phyloP scores from a whole-genome alignment of 2,113 vertebrate genomes.

The Sitta europaea region DNA sequence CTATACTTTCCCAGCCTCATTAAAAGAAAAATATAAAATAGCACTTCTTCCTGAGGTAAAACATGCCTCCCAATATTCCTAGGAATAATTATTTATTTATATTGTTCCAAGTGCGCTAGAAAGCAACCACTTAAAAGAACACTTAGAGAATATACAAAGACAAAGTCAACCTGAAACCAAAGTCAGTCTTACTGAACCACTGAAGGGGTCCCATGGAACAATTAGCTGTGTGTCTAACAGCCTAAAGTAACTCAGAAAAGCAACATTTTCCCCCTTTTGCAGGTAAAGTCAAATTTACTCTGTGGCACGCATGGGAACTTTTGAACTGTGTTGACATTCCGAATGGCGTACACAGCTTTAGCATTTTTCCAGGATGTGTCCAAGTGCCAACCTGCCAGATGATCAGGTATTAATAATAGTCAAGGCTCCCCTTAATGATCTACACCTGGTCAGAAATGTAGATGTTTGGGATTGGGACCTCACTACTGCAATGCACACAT shows the following conservation, averaged over 20 bases:
- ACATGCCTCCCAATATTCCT: background rate
- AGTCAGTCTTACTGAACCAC: background rate
- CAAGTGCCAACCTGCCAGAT: background rate
- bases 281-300: background rate
- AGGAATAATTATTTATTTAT: background rate
- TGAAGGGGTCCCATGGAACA: background rate
- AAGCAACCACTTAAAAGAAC: background rate
- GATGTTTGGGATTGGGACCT: constrained; percentile 6
- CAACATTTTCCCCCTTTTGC: background rate
- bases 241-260: background rate
- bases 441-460: constrained; percentile 34
- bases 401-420: constrained; percentile 44
- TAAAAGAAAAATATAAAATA: background rate
- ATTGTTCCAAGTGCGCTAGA: background rate
- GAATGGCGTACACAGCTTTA: background rate
- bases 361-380: background rate
- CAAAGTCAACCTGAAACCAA: background rate
- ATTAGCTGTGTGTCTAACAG: background rate
- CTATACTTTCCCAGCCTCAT: background rate
- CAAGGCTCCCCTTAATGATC: constrained; percentile 35
- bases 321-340: background rate
- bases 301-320: background rate
- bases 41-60: background rate
- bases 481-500: constrained; percentile 1
- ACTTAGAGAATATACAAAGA: background rate